phyloP scores from a whole-genome alignment of 2,888 invertebrate species.

The Vandiemenella viatica region DNA sequence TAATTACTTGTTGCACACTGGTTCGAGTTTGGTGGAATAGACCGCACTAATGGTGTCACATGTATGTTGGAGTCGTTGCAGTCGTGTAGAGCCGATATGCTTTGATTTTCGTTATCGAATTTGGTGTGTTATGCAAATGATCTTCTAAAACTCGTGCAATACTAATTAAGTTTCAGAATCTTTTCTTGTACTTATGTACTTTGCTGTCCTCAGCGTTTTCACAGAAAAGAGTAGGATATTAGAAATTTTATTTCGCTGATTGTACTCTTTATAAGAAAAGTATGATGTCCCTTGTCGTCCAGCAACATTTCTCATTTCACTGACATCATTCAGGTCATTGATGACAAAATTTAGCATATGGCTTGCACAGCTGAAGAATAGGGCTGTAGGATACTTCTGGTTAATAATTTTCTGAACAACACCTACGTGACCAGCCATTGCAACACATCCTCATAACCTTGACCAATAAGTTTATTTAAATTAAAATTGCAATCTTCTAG shows the following conservation, averaged over 20 bases:
- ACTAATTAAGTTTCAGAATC: not conserved
- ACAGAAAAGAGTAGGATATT: not conserved
- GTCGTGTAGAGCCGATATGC: not conserved
- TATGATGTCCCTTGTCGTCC: conserved; percentile 4
- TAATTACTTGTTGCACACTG: not conserved
- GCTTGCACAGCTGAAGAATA: conserved; percentile 16
- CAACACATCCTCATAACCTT: conserved; percentile 19
- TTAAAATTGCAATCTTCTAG: no score
- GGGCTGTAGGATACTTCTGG: conserved; percentile 12
- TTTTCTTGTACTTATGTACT: conserved; percentile 2
- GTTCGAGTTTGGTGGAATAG: not conserved
- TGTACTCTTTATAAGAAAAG: not conserved
- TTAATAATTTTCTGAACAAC: no score
- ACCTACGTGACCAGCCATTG: conserved; percentile 19
- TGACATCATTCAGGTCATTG: conserved; percentile 18
- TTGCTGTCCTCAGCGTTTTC: not conserved
- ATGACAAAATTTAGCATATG: conserved; percentile 19
- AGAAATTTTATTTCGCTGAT: not conserved
- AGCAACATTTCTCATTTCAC: conserved; percentile 15
- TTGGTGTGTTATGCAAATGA: not conserved
- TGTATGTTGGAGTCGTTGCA: not conserved
- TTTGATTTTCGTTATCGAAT: not conserved
- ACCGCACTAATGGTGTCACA: not conserved
- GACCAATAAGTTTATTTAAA: no score
- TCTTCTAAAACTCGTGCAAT: not conserved